A percentile compares a stretch with the other conserved stretches of the same genome.
These are phyloP conservation scores for Eudasyphora cyanicolor DNA, from an alignment of 2,888 invertebrate species.

Conservation along the genomic window DNA sequence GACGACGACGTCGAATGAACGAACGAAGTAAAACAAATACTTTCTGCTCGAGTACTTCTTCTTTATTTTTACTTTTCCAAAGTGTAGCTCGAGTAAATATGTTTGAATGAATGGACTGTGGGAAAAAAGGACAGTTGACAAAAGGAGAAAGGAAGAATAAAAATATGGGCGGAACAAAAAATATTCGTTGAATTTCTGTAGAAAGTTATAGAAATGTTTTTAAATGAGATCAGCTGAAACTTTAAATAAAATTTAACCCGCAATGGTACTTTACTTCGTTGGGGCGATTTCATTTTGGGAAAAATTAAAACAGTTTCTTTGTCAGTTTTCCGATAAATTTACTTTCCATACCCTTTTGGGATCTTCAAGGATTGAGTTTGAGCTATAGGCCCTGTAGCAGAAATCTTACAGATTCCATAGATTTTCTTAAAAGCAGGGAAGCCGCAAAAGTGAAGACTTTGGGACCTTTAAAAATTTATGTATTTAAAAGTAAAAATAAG, in stretches of 20 bases:
- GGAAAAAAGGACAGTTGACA: not conserved
- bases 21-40: conserved; percentile 2
- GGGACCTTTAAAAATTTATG: no score
- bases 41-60: not conserved
- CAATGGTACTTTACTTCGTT: no score
- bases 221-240: conserved; percentile 18
- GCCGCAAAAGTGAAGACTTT: no score
- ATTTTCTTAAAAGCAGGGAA: no score
- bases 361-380: no score
- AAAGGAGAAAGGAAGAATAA: conserved; percentile 13
- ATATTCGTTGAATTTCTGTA: not conserved
- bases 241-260: conserved; percentile 1
- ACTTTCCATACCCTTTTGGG: no score
- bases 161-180: not conserved
- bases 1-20: not conserved
- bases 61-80: not conserved
- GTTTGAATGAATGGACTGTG: not conserved
- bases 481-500: no score
- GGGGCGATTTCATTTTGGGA: no score
- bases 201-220: conserved; percentile 26
- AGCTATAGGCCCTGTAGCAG: no score
- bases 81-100: conserved; percentile 4
- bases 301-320: no score
- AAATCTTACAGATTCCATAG: no score
- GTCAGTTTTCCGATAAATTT: no score